A percentile compares a stretch with the other conserved stretches of the same genome.
phyloP scores from a whole-genome alignment of 2,113 vertebrate species.

The Pipra filicauda region DNA sequence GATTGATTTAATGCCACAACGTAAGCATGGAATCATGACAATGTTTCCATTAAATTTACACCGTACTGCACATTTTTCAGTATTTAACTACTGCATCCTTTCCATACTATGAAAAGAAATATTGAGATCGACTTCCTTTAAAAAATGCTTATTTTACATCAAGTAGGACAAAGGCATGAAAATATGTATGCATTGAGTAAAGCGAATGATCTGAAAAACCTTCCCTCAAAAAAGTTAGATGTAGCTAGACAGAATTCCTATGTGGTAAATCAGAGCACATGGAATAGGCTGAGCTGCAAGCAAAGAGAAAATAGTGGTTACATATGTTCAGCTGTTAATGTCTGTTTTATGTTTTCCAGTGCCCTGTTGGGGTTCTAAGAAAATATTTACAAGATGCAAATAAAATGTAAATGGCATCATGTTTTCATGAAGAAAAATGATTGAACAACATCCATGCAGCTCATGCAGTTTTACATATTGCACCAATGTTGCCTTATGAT shows the following conservation, averaged over 20 bases:
- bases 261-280: not conserved
- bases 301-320: conserved; percentile 24
- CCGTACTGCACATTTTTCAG: not conserved
- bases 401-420: not conserved
- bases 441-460: not conserved
- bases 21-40: not conserved
- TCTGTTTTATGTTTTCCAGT: not conserved
- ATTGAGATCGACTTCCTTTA: not conserved
- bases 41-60: not conserved
- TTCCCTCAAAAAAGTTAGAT: conserved; percentile 5
- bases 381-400: conserved; percentile 55
- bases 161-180: not conserved
- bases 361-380: conserved; percentile 32
- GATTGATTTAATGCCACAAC: conserved; percentile 33
- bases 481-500: conserved; percentile 80
- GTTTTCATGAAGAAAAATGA: conserved; percentile 13
- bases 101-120: not conserved
- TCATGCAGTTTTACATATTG: conserved; percentile 15
- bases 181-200: not conserved
- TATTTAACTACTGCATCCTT: not conserved
- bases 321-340: conserved; percentile 38
- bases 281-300: conserved; percentile 4
- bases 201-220: conserved; percentile 5
- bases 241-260: conserved; percentile 6
- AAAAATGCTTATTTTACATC: not conserved